These are phyloP conservation scores for Hypomesus transpacificus DNA, from an alignment of 2,113 vertebrate genomes.

Conservation along the genomic window DNA sequence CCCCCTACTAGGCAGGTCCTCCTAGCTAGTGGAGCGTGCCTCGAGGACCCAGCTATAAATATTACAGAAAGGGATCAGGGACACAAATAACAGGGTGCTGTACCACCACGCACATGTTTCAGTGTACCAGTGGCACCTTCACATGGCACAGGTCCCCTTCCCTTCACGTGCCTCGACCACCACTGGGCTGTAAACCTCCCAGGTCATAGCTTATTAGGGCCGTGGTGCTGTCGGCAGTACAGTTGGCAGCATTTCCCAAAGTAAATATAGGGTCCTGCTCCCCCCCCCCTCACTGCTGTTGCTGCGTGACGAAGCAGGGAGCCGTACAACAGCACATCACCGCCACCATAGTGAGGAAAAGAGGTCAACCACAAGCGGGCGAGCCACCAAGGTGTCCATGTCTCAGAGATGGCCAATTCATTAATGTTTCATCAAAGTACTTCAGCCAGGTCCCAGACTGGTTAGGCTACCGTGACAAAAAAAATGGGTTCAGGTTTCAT, in stretches of 20 bases:
- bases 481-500: neutral
- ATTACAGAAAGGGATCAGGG: constrained; percentile 10
- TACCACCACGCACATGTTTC: constrained; percentile 10
- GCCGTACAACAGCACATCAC: neutral
- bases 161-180: neutral
- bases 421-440: constrained; percentile 61
- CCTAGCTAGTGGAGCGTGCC: neutral
- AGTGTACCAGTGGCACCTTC: neutral
- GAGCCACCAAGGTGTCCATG: constrained; percentile 34
- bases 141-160: neutral
- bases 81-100: constrained; percentile 26
- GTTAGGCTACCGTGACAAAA: no score
- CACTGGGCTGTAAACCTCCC: no score
- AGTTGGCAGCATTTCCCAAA: no score
- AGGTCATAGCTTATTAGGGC: no score
- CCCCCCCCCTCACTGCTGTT: no score
- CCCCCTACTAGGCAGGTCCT: no score
- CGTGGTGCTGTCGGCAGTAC: no score
- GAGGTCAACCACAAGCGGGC: constrained; percentile 30
- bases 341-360: neutral
- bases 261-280: no score
- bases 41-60: constrained; percentile 25
- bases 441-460: neutral
- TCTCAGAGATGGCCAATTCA: constrained; percentile 42
- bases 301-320: neutral